phyloP scores from a whole-genome alignment of 1,140 invertebrate species.

The Caenorhabditis latens region DNA sequence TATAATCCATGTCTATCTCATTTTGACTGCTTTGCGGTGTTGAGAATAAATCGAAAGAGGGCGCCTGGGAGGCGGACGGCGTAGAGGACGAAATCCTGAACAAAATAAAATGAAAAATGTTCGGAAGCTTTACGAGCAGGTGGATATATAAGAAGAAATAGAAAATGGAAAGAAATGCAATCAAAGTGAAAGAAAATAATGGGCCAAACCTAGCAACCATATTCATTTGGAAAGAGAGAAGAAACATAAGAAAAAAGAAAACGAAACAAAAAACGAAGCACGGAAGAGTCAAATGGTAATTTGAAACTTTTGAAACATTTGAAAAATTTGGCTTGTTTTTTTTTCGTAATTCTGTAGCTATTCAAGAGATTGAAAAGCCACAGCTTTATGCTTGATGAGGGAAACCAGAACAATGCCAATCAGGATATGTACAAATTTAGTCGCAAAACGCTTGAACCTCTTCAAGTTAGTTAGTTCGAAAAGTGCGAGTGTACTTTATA shows the following conservation, averaged over 20 bases:
- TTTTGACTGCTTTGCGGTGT: slow-evolving; percentile 10
- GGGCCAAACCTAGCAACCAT: slow-evolving; percentile 7
- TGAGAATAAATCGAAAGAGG: background rate
- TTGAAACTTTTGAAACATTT: slow-evolving; percentile 12
- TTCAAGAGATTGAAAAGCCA: no score
- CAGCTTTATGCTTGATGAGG: no score
- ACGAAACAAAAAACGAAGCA: background rate
- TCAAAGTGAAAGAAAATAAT: background rate
- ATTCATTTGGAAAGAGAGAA: background rate
- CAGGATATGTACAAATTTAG: no score
- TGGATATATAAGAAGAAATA: background rate
- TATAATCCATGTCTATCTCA: slow-evolving; percentile 10
- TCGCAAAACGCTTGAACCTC: no score
- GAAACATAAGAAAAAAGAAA: background rate
- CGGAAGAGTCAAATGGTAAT: background rate
- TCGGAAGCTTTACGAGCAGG: slow-evolving; percentile 23
- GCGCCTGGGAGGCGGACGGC: slow-evolving; percentile 38
- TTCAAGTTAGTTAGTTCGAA: no score
- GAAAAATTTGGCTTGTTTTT: background rate
- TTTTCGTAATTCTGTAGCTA: no score
- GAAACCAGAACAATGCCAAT: no score
- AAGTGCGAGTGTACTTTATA: no score
- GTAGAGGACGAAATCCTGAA: slow-evolving; percentile 36
- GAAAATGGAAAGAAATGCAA: background rate
- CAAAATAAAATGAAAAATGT: background rate